phyloP scores from a whole-genome alignment of 2,113 vertebrate species.

The Orientallactaga bullata region DNA sequence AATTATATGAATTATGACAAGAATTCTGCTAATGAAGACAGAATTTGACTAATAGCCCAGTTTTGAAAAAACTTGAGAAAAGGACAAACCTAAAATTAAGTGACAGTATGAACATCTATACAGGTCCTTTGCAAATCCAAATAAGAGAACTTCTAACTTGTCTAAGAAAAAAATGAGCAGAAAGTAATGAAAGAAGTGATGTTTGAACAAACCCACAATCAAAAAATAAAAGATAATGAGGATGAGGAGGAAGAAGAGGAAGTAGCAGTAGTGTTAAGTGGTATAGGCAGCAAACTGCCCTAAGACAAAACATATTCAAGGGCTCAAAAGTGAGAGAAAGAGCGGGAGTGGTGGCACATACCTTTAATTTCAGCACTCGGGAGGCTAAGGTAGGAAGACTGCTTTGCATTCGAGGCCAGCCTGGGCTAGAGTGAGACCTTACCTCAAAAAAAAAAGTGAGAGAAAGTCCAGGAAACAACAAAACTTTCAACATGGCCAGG shows the following conservation, averaged over 20 bases:
- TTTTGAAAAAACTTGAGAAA: slow-evolving; percentile 7
- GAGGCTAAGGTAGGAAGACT: not conserved
- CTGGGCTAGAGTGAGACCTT: too few species aligned
- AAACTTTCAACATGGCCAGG: too few species aligned
- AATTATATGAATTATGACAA: not conserved
- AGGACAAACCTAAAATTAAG: slow-evolving; percentile 32
- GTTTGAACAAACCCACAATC: not conserved
- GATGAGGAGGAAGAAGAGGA: not conserved
- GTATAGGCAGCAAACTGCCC: not conserved
- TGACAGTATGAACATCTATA: slow-evolving; percentile 1
- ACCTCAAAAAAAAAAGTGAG: too few species aligned
- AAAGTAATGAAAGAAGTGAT: too few species aligned
- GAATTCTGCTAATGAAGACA: slow-evolving; percentile 30
- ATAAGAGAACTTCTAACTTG: slow-evolving; percentile 4
- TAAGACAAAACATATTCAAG: not conserved
- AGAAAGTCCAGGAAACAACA: too few species aligned
- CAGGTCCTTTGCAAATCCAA: not conserved
- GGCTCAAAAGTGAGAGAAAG: not conserved
- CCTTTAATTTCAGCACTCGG: not conserved
- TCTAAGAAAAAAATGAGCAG: not conserved
- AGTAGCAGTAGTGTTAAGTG: not conserved
- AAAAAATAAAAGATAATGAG: not conserved
- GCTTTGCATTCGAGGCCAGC: not conserved
- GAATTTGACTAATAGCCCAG: not conserved
- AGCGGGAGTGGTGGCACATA: not conserved